phyloP scores from a whole-genome alignment of 2,113 vertebrate species.

The Peromyscus polionotus region DNA sequence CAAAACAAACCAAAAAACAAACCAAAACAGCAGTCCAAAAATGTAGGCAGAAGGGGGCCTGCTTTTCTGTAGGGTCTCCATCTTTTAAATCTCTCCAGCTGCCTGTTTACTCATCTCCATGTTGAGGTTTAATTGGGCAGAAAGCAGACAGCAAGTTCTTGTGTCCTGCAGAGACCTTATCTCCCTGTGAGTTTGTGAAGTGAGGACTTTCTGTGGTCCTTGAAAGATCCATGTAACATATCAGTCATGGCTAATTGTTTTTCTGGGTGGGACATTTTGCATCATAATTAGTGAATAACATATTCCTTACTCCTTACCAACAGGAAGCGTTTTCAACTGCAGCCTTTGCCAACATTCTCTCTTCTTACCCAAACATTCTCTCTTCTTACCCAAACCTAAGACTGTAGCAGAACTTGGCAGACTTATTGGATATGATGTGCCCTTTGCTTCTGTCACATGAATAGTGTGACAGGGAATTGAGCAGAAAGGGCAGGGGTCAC shows the following conservation, averaged over 20 bases:
- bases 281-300: neutral
- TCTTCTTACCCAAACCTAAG: neutral
- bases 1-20: too few species aligned
- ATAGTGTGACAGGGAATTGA: neutral
- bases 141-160: neutral
- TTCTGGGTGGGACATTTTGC: neutral
- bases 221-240: neutral
- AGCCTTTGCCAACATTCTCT: neutral
- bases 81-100: neutral
- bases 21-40: neutral
- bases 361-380: neutral
- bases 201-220: neutral
- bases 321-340: too few species aligned
- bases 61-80: neutral
- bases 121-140: neutral
- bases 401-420: neutral
- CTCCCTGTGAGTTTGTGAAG: neutral
- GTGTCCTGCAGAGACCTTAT: neutral
- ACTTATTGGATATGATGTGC: neutral
- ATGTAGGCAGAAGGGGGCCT: neutral
- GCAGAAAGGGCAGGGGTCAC: neutral
- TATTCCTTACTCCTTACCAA: neutral
- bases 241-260: neutral
- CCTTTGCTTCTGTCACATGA: neutral
- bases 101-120: neutral